Conservation (phyloP, 1,140 invertebrate genomes). For the Onthophagus taurus region DNA sequence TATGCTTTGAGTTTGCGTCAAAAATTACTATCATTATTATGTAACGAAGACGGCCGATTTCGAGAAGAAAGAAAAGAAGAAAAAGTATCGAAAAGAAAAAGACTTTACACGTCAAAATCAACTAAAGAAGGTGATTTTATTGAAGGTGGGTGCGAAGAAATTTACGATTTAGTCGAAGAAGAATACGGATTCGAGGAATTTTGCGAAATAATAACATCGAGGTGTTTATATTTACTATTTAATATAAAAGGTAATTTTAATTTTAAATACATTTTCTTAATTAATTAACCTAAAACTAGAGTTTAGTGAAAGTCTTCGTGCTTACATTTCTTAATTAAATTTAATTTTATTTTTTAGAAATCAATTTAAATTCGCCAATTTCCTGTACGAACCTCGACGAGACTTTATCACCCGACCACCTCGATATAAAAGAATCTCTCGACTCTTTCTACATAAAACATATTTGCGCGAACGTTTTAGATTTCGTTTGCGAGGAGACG, state of each 20-base stretch:
- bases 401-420: too few relatives aligned
- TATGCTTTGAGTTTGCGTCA: slow-evolving; percentile 22
- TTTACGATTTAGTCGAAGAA: slow-evolving; percentile 13
- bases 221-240: slow-evolving; percentile 31
- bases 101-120: too few relatives aligned
- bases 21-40: slow-evolving; percentile 27
- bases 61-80: slow-evolving; percentile 3
- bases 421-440: too few relatives aligned
- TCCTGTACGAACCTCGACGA: too few relatives aligned
- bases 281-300: too few relatives aligned
- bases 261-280: neutral
- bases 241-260: slow-evolving; percentile 28
- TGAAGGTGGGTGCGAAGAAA: slow-evolving; percentile 4
- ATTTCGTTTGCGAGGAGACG: slow-evolving; percentile 32
- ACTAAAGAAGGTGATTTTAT: too few relatives aligned
- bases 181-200: slow-evolving; percentile 13
- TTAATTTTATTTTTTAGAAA: too few relatives aligned
- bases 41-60: slow-evolving; percentile 10
- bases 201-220: slow-evolving; percentile 24
- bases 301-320: too few relatives aligned
- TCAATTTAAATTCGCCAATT: slow-evolving; percentile 18
- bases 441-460: slow-evolving; percentile 1
- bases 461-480: slow-evolving; percentile 21
- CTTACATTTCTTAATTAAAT: too few relatives aligned
- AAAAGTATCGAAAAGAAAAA: too few relatives aligned